Base-by-base conservation (phyloP, 2,888 invertebrate genomes). In the Hypsopygia costalis region DNA sequence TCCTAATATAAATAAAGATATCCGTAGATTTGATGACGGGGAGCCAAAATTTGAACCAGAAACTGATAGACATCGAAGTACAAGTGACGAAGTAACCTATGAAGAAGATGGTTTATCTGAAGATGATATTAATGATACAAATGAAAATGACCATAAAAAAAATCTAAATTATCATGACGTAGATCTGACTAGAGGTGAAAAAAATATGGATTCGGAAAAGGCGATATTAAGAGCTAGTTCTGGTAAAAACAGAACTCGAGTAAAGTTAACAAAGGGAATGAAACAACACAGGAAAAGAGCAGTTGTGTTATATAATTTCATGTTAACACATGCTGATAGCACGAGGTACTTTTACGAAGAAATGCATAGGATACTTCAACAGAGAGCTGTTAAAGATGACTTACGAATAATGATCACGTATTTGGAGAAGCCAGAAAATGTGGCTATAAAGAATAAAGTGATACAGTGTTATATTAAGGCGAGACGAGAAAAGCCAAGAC, bases 261-360 rank as follows among this genome's bases (percentile, higher is more conserved):
- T 21, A 3, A 5, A 30, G 25, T 22, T 8, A 5, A 31, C 8
- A 25, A 20, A 12, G 3, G 34, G 4, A 34, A 12, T n/a, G 9
- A 8, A 30, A 20, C 51, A 52, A 32, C 58, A 68, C 11, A 27
- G 43, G 1, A 32, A n/a, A 1, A 62, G 60, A 49, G 41, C 64
- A 5, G 39, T 43, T 1, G 55, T 59, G 40, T 37, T 78, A 1
- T 40, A 37, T 0, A 37, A 54, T 0, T 72, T 62, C 28, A 46
- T 74, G 36, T 31, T 46, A 10, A 34, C 47, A 0, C 49, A 60
- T 28, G 52, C 46, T 4, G 11, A 40, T 1, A 43, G 58, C 0
- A 66, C 75, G 0, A 47, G 57, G 6, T 75, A 72, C 50, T 52
- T 78, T 1, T 61, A 65, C 27, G 37, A 55, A 0, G 74, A 79